Evolutionary conservation across 2,797 vertebrate genomes (phyloP).

Genomic region (Tapera naevia): DNA sequence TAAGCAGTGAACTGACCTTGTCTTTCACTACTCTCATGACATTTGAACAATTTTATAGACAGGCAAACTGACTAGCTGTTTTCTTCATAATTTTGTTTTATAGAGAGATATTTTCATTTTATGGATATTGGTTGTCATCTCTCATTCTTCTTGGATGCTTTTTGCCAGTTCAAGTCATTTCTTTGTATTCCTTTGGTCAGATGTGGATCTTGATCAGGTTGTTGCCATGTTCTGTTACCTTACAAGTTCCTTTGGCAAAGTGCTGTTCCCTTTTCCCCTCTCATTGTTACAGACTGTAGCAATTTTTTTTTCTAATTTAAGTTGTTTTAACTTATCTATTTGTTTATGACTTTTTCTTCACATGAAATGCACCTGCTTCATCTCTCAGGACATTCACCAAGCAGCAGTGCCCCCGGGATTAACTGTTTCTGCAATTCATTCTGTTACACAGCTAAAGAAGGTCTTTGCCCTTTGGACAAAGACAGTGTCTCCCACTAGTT

Average conservation of each 20-base stretch:
- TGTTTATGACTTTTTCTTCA: no score
- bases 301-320: no score
- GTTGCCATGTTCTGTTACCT: neutral
- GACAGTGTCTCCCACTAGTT: no score
- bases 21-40: neutral
- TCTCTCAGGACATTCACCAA: no score
- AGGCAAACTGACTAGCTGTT: neutral
- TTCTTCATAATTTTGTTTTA: neutral
- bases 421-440: no score
- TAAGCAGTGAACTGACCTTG: neutral
- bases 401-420: no score
- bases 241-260: neutral
- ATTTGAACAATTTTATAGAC: neutral
- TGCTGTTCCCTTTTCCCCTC: neutral
- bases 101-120: neutral
- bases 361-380: no score
- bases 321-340: no score
- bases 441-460: no score
- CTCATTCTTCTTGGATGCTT: neutral
- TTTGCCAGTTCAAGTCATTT: neutral
- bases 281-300: no score
- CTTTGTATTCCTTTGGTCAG: neutral
- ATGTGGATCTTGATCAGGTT: neutral
- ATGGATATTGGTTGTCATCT: neutral
- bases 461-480: no score